Base-by-base conservation (phyloP, 1,140 invertebrate species). In the Bathynomus jamesi region DNA sequence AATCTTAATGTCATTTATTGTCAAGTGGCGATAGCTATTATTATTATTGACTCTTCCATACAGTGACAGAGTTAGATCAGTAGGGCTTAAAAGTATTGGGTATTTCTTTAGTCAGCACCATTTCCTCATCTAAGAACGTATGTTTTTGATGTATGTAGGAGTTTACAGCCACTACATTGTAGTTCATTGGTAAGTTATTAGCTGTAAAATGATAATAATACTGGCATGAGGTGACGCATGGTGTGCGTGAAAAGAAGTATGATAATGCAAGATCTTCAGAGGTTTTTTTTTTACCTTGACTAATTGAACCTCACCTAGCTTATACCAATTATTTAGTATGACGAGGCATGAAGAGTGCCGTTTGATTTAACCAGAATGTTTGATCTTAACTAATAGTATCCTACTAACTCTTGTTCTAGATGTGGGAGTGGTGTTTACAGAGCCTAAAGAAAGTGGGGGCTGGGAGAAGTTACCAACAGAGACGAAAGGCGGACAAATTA, bases 381-480 rank as follows among this genome's bases (percentile, higher is more conserved):
- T 70, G 73, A 71, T 30, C n/a, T 71, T 70, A 65, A 74, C 73
- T 74, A 74, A 74, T 74, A 74, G 73, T 74, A 69, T 71, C 65
- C 73, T 74, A 74, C 73, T 74, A 74, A 74, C 73, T 74, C 73
- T 74, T 74, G 73, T 74, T 74, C 73, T 74, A 74, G 73, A 74
- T 74, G 73, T 74, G 73, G 73, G 73, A 74, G 73, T 74, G 73
- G 73, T 74, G 73, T 74, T 74, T 74, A 74, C 69, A 74, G 73
- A 74, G 62, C 73, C 64, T 74, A 74, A 74, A 74, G 73, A 74
- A 66, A 70, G 70, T 74, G 68, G 73, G 73, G 73, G 73, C 73
- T 63, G 73, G 73, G 73, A 70, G 73, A 74, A 74, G 73, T 61
- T 69, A 71, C 53, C 73, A 70, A 65, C 69, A 74, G 73, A 74